Evolutionary conservation across 2,888 invertebrate genomes (phyloP).

Genomic region (Heliconius ismenius): DNA sequence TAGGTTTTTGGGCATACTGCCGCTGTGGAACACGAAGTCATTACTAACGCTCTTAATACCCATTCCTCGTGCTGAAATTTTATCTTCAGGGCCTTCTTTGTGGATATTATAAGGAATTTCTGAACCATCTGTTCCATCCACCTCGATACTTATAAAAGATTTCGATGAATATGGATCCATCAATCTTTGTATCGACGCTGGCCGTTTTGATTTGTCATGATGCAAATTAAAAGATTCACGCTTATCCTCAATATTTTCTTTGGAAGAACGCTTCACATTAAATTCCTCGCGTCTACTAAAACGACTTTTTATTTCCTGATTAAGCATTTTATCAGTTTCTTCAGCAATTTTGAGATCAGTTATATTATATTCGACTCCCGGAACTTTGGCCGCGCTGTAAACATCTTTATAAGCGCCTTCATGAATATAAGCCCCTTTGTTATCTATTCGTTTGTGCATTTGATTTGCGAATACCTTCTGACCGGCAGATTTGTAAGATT

Average conservation of each 20-base stretch:
- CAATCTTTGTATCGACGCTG: slow-evolving; percentile 66
- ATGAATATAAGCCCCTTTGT: slow-evolving; percentile 77
- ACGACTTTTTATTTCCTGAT: slow-evolving; percentile 69
- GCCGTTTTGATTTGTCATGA: slow-evolving; percentile 68
- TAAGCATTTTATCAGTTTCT: slow-evolving; percentile 76
- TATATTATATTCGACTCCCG: slow-evolving; percentile 74
- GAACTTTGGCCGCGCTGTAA: slow-evolving; percentile 73
- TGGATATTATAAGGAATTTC: slow-evolving; percentile 61
- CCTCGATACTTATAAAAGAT: slow-evolving; percentile 71
- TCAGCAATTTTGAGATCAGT: slow-evolving; percentile 79
- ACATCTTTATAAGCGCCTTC: slow-evolving; percentile 77
- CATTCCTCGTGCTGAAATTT: slow-evolving; percentile 56
- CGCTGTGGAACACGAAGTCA: slow-evolving; percentile 69
- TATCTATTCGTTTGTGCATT: slow-evolving; percentile 78
- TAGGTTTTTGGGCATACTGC: slow-evolving; percentile 75
- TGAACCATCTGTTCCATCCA: slow-evolving; percentile 59
- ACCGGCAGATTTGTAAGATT: slow-evolving; percentile 73
- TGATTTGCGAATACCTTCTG: slow-evolving; percentile 78
- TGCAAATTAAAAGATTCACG: slow-evolving; percentile 66
- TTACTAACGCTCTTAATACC: slow-evolving; percentile 64
- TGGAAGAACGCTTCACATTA: slow-evolving; percentile 66
- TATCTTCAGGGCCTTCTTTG: slow-evolving; percentile 56
- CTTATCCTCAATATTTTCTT: slow-evolving; percentile 68
- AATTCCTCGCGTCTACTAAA: slow-evolving; percentile 71
- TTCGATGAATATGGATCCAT: slow-evolving; percentile 71